These are phyloP conservation scores for Xylocopa sonorina DNA, from an alignment of 1,140 invertebrate genomes.

Conservation along the genomic window DNA sequence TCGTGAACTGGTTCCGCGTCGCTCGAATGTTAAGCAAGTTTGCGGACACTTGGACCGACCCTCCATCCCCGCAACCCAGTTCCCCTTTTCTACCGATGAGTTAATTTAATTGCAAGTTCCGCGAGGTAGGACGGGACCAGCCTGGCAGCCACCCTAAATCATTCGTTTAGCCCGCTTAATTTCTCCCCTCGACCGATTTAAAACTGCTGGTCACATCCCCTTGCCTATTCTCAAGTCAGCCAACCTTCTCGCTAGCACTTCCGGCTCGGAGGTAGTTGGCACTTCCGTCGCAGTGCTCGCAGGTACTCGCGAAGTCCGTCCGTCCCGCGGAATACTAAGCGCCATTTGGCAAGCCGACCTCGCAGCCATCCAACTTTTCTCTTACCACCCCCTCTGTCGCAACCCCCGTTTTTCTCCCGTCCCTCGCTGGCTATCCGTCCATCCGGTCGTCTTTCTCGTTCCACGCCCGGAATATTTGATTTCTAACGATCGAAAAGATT, in stretches of 20 bases:
- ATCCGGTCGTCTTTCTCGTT: neutral
- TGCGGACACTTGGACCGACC: slow-evolving; percentile 18
- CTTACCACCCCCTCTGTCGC: neutral
- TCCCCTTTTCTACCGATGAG: neutral
- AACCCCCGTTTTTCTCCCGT: neutral
- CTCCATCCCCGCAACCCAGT: too few species aligned
- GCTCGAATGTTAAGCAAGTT: slow-evolving; percentile 45
- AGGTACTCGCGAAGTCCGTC: slow-evolving; percentile 71
- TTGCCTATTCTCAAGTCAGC: slow-evolving; percentile 43
- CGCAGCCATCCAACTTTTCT: slow-evolving; percentile 47
- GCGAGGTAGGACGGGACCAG: neutral
- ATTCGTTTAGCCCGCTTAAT: slow-evolving; percentile 49
- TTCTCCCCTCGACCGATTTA: neutral
- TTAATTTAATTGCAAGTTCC: slow-evolving; percentile 46
- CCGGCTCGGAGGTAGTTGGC: slow-evolving; percentile 71
- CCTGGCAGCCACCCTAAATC: slow-evolving; percentile 39
- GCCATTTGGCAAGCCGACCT: slow-evolving; percentile 74
- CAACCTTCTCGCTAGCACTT: slow-evolving; percentile 50
- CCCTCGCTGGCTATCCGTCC: neutral
- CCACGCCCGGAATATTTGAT: slow-evolving; percentile 2
- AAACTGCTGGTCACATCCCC: slow-evolving; percentile 50
- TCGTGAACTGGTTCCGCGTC: slow-evolving; percentile 19
- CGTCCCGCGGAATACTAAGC: slow-evolving; percentile 75
- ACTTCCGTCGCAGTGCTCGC: slow-evolving; percentile 72
- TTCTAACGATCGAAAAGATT: neutral